Percentiles rank a stretch among this genome's conserved stretches.
Evolutionary conservation across 1,140 invertebrate species (phyloP).

Genomic region (Oreohelix idahoensis): DNA sequence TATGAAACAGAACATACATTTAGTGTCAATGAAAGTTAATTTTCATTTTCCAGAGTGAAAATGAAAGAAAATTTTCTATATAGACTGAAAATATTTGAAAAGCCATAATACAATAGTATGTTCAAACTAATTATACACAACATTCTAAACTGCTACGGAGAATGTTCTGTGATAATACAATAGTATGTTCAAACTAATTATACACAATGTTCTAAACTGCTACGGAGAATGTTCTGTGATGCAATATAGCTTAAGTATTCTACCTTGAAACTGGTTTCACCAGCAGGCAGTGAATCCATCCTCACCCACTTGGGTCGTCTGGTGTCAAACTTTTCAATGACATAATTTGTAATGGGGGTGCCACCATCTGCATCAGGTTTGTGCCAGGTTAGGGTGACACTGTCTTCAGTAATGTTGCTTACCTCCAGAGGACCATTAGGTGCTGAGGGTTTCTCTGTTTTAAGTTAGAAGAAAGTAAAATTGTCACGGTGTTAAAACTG

Average conservation of each 20-base stretch:
- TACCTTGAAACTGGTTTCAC: constrained; percentile 37
- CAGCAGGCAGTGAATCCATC: constrained; percentile 80
- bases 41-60: too few relatives aligned
- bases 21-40: too few relatives aligned
- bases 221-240: background rate
- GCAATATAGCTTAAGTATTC: background rate
- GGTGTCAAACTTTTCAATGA: constrained; percentile 95
- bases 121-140: too few relatives aligned
- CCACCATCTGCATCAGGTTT: constrained; percentile 93
- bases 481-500: background rate
- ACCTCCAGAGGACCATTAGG: constrained; percentile 95
- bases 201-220: too few relatives aligned
- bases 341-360: constrained; percentile 89
- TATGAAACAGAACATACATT: too few relatives aligned
- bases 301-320: constrained; percentile 84
- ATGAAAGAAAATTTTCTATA: too few relatives aligned
- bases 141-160: too few relatives aligned
- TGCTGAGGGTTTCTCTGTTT: constrained; percentile 81
- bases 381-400: constrained; percentile 88
- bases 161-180: background rate
- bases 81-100: background rate
- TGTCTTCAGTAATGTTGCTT: constrained; percentile 92
- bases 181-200: too few relatives aligned
- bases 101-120: too few relatives aligned
- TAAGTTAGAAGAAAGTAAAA: background rate